phyloP scores from a whole-genome alignment of 2,888 invertebrate species.

The Parnassius orleans region DNA sequence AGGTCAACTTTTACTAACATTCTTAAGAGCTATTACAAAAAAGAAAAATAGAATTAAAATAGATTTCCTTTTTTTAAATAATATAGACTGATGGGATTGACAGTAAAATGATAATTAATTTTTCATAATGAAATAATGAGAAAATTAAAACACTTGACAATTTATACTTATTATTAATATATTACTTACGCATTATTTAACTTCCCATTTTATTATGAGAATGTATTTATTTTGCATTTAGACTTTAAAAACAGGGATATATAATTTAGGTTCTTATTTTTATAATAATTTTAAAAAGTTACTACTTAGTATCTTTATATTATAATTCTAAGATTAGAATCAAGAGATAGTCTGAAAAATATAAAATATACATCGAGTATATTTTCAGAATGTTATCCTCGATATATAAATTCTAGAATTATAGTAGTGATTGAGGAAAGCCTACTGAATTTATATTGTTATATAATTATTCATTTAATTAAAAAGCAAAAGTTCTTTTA shows the following conservation, averaged over 20 bases:
- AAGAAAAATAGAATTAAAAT: too few species aligned
- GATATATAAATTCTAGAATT: constrained; percentile 32
- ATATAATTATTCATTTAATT: constrained; percentile 36
- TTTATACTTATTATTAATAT: background rate
- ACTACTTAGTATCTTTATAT: too few species aligned
- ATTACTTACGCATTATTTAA: background rate
- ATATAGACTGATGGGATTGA: too few species aligned
- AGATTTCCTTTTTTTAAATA: too few species aligned
- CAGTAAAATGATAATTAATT: too few species aligned
- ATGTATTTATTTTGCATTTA: constrained; percentile 4
- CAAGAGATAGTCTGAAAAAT: background rate
- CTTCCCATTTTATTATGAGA: background rate
- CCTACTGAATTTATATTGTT: constrained; percentile 78
- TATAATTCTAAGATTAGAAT: too few species aligned
- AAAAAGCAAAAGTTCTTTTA: background rate
- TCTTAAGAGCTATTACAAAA: too few species aligned
- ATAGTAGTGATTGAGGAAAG: constrained; percentile 57
- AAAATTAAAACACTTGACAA: background rate
- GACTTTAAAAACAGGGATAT: background rate
- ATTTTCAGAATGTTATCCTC: constrained; percentile 78
- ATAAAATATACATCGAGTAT: constrained; percentile 30
- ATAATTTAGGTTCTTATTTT: background rate
- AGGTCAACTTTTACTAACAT: too few species aligned
- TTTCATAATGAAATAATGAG: background rate
- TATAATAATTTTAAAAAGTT: too few species aligned